Evolutionary conservation across 2,888 invertebrate genomes (phyloP), one percentile per base, ranked within the genome.

Genomic region (Scaptomyza caliginosa): DNA sequence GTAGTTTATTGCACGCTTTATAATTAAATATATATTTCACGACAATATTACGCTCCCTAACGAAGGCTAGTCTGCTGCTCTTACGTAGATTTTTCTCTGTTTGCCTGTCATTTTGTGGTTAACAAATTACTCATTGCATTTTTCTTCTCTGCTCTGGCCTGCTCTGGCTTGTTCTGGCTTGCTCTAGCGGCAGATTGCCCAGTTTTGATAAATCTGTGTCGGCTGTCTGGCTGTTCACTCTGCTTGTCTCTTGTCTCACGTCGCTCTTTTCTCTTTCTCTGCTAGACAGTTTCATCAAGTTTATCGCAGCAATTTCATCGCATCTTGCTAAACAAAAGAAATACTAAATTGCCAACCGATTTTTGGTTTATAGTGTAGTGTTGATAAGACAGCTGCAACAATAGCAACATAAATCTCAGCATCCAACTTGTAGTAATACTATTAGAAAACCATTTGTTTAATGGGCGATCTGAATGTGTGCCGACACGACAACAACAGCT

Each of bases 261-360:
- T 23, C 39, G 19, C 48, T 40, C 50, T 43, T 68, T 8, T 11
- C 34, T 34, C 34, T 8, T 34, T 34, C 34, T 34, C 16, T 1
- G 34, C 11, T 16, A 80, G 83, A 86, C 86, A 77, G 78, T 86
- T 78, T 78, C 83, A 77, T 86, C 84, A 83, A 74, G 78, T 69
- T 86, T 83, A 84, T 84, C 86, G 66, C 50, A 68, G 77, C 79
- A 85, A 84, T 83, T 84, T 75, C 74, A 82, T 83, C 82, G 51
- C 58, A 74, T 63, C 46, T 67, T 70, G 71, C 49, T 4, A 8
- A 43, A 38, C 42, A 59, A 59, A 68, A 68, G 42, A 13, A 26
- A 34, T 39, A 56, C 50, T 21, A 43, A 77, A 58, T 52, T 72
- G 82, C 62, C 78, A 49, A 34, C 38, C 36, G 30, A 51, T 40